phyloP scores from a whole-genome alignment of 2,888 invertebrate genomes.

The Acleris laterana region DNA sequence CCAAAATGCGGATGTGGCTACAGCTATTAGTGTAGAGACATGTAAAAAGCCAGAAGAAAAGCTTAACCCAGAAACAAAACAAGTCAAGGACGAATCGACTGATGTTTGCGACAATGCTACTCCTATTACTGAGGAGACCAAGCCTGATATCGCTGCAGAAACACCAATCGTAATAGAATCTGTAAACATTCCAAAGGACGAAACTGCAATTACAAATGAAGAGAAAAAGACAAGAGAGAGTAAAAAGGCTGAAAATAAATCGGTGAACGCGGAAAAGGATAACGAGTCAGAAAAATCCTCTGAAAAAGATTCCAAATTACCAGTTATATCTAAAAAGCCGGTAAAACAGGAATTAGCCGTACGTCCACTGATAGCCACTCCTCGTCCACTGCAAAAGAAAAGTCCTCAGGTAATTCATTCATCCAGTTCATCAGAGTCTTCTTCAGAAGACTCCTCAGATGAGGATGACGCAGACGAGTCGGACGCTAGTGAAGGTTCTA shows the following conservation, averaged over 20 bases:
- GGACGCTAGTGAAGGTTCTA: slow-evolving; percentile 70
- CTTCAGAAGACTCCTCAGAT: slow-evolving; percentile 66
- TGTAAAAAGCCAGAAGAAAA: slow-evolving; percentile 5
- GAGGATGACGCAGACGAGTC: slow-evolving; percentile 68
- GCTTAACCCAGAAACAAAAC: slow-evolving; percentile 13
- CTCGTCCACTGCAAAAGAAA: slow-evolving; percentile 85
- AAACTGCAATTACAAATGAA: slow-evolving; percentile 44
- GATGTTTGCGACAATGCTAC: slow-evolving; percentile 12
- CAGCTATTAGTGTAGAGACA: neutral
- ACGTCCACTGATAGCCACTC: slow-evolving; percentile 85
- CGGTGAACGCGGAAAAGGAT: slow-evolving; percentile 45
- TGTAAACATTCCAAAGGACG: slow-evolving; percentile 66
- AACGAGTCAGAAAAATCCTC: slow-evolving; percentile 45
- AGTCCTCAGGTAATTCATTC: slow-evolving; percentile 71
- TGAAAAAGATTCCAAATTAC: slow-evolving; percentile 40
- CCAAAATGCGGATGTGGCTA: neutral
- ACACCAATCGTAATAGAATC: slow-evolving; percentile 45
- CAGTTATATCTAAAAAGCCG: slow-evolving; percentile 53
- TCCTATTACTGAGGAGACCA: slow-evolving; percentile 17
- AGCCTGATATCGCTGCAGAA: slow-evolving; percentile 31
- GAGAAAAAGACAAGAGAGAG: slow-evolving; percentile 52
- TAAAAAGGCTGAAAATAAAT: slow-evolving; percentile 57
- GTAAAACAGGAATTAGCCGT: slow-evolving; percentile 83
- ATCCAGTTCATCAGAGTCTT: slow-evolving; percentile 72
- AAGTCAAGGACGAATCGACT: slow-evolving; percentile 20